Conservation (phyloP, 2,888 invertebrate species). For the Hyppa rectilinea region DNA sequence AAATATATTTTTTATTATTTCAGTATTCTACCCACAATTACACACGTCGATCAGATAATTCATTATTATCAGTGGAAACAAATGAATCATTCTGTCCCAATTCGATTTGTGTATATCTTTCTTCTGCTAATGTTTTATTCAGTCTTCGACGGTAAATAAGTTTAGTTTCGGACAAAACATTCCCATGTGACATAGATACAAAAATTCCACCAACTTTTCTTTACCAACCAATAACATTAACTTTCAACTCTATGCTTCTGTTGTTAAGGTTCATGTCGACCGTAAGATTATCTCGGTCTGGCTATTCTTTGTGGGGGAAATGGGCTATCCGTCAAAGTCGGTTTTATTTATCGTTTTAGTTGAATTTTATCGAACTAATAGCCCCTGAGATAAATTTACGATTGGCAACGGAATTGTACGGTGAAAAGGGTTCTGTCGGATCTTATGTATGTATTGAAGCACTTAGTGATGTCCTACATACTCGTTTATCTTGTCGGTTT, state of each 20-base stretch:
- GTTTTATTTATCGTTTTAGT: conserved; percentile 90
- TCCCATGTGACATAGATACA: conserved; percentile 89
- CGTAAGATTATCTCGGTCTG: conserved; percentile 67
- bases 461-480: conserved; percentile 51
- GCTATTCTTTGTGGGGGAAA: conserved; percentile 87
- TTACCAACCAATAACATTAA: conserved; percentile 3
- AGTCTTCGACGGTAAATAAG: conserved; percentile 86
- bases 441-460: conserved; percentile 60
- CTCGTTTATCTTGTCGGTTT: conserved; percentile 29
- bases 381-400: conserved; percentile 89
- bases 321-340: conserved; percentile 89
- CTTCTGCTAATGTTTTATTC: conserved; percentile 86
- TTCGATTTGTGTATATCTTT: conserved; percentile 80
- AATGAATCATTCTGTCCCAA: conserved; percentile 78
- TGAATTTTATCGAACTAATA: conserved; percentile 91
- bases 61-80: conserved; percentile 72
- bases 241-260: conserved; percentile 17
- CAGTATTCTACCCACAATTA: conserved; percentile 46
- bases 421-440: conserved; percentile 83
- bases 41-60: conserved; percentile 64
- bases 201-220: conserved; percentile 74
- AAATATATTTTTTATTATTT: conserved; percentile 1
- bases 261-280: conserved; percentile 41
- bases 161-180: conserved; percentile 89
- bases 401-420: conserved; percentile 83